Evolutionary conservation across 53 echinoderm and acorn worm genomes (phyloP).

Genomic region (Zoroaster sp.): DNA sequence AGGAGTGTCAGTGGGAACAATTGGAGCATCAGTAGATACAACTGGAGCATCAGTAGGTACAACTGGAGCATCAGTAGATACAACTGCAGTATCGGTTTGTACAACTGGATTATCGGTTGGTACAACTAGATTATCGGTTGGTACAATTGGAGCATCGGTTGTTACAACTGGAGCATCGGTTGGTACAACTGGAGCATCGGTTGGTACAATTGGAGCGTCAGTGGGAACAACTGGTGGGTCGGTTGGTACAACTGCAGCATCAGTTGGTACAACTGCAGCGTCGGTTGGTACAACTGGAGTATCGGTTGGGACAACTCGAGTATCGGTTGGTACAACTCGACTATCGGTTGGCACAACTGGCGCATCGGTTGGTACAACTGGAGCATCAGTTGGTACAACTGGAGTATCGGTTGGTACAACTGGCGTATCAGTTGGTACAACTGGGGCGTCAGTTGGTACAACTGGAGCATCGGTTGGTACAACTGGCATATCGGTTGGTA

Average conservation of each 20-base stretch:
- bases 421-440: neutral
- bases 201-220: neutral
- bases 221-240: neutral
- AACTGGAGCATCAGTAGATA: neutral
- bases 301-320: neutral
- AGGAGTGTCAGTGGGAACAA: neutral
- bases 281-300: neutral
- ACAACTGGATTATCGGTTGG: neutral
- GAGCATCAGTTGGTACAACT: neutral
- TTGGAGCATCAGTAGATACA: neutral
- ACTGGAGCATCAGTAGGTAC: neutral
- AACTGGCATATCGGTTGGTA: neutral
- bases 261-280: neutral
- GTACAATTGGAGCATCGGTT: neutral
- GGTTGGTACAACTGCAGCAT: neutral
- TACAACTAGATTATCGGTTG: neutral
- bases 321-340: neutral
- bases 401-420: neutral
- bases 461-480: neutral
- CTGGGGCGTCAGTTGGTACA: neutral
- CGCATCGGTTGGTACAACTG: neutral
- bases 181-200: neutral
- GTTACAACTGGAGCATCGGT: neutral
- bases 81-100: neutral
- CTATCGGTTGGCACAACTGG: neutral